phyloP scores from a whole-genome alignment of 2,797 vertebrate species.

The Hyperoplus immaculatus region DNA sequence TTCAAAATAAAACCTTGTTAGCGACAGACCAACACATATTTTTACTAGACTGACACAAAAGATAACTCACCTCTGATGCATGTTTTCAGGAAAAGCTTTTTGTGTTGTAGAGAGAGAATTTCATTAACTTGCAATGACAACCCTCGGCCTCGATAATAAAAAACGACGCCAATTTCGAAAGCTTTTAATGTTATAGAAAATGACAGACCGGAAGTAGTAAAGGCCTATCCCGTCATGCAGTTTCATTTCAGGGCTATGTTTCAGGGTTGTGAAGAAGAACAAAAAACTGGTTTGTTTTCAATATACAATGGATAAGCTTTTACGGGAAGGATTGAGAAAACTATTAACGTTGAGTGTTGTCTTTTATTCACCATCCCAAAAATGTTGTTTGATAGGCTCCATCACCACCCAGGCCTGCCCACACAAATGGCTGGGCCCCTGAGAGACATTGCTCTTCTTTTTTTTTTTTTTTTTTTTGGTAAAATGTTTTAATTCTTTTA shows the following conservation, averaged over 20 bases:
- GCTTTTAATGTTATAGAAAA: background rate
- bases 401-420: background rate
- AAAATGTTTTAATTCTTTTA: no score
- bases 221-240: no score
- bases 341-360: background rate
- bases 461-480: no score
- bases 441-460: no score
- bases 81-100: background rate
- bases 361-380: background rate
- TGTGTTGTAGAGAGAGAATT: background rate
- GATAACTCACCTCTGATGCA: background rate
- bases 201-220: conserved; percentile 5
- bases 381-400: background rate
- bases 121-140: background rate
- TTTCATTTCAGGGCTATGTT: no score
- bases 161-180: accelerated
- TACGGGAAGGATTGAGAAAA: no score
- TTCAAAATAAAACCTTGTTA: conserved; percentile 11
- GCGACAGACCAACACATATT: background rate
- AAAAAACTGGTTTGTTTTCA: no score
- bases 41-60: background rate
- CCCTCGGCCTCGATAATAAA: background rate
- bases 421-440: background rate
- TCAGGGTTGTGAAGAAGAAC: no score
- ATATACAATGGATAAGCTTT: background rate